Conservation (phyloP, 92 coral and sea anemone genomes). For the Palythoa grandis region DNA sequence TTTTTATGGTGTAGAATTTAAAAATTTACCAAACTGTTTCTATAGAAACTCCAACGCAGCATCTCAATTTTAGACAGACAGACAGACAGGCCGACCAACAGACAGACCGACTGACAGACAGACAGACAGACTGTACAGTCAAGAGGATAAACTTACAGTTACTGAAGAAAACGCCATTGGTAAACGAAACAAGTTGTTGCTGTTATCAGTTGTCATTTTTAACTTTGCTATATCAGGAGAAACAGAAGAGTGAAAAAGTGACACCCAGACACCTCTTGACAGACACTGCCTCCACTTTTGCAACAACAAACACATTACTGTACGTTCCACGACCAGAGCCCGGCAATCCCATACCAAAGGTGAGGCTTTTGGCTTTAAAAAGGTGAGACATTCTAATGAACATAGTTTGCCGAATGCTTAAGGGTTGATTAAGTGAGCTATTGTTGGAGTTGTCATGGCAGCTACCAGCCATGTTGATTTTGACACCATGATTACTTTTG, state of each 20-base stretch:
- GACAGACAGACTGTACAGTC: neutral
- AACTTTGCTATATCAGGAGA: neutral
- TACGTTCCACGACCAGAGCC: constrained; percentile 65
- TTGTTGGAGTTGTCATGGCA: too few species aligned
- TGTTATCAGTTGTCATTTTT: neutral
- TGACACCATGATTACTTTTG: too few species aligned
- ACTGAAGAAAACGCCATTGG: neutral
- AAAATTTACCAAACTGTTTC: too few species aligned
- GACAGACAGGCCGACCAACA: too few species aligned
- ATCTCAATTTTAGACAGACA: too few species aligned
- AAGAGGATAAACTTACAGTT: neutral
- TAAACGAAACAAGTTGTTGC: neutral
- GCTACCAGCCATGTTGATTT: too few species aligned
- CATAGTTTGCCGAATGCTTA: neutral
- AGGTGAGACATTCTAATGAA: too few species aligned
- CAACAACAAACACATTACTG: constrained; percentile 63
- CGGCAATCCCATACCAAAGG: constrained; percentile 71
- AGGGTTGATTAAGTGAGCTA: too few species aligned
- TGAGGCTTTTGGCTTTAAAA: neutral
- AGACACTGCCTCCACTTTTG: constrained; percentile 53
- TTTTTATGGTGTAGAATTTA: too few species aligned
- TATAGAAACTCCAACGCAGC: too few species aligned
- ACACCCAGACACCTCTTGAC: constrained; percentile 8
- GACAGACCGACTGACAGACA: too few species aligned
- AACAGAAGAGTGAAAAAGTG: constrained; percentile 15